These are phyloP conservation scores for Hemichromis elongatus DNA, from an alignment of 2,113 vertebrate genomes.

Conservation along the genomic window DNA sequence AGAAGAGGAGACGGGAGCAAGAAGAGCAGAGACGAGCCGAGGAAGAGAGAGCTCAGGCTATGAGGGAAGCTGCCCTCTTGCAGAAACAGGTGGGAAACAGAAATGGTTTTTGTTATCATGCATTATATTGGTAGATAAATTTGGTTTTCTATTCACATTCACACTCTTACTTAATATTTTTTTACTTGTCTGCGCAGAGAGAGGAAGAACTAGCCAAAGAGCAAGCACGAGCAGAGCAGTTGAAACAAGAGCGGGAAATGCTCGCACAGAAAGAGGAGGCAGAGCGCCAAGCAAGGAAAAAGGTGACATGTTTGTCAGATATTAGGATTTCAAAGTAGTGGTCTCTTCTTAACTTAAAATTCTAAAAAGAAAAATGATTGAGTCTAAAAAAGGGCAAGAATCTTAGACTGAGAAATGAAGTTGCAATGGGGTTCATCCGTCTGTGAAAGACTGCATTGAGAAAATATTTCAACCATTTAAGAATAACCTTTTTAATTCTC, in stretches of 20 bases:
- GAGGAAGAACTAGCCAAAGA: constrained; percentile 84
- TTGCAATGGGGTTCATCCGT: not conserved
- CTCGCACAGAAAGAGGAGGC: constrained; percentile 88
- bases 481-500: not conserved
- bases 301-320: constrained; percentile 69
- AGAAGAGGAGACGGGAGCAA: constrained; percentile 72
- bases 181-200: constrained; percentile 38
- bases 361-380: not conserved
- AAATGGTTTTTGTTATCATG: not conserved
- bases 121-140: fast-evolving
- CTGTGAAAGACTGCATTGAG: not conserved
- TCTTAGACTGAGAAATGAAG: not conserved
- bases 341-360: no score
- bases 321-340: not conserved
- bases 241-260: constrained; percentile 81
- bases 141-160: not conserved
- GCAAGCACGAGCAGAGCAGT: constrained; percentile 74
- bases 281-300: constrained; percentile 89
- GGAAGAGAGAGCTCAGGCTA: constrained; percentile 79
- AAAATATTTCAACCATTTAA: not conserved
- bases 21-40: constrained; percentile 77
- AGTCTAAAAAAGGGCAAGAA: not conserved
- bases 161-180: not conserved
- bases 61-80: constrained; percentile 77
- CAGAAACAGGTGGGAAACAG: constrained; percentile 79